These are phyloP conservation scores for Eptesicus fuscus DNA, from an alignment of 2,113 vertebrate species.

Conservation along the genomic window DNA sequence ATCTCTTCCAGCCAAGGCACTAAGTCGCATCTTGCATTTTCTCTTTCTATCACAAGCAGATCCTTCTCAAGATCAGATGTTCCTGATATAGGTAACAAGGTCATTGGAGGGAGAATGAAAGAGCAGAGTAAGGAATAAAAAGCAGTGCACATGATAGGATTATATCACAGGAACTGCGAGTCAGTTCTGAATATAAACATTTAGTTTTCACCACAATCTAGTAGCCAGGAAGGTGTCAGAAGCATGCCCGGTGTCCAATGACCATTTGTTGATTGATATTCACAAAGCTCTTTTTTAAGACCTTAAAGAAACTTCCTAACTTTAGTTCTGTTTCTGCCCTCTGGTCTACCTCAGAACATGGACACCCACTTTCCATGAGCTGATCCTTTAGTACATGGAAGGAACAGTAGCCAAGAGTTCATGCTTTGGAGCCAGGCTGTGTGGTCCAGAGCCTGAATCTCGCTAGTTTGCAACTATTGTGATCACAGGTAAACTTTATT, in stretches of 20 bases:
- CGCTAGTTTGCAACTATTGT: background rate
- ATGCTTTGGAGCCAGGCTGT: background rate
- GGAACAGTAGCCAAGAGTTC: background rate
- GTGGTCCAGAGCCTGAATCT: background rate
- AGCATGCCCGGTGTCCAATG: background rate
- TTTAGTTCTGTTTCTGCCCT: background rate
- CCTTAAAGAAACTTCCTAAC: background rate
- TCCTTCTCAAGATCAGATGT: constrained; percentile 45
- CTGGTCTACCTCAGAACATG: background rate
- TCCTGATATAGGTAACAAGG: constrained; percentile 53
- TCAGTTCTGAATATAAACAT: background rate
- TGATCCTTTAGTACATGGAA: background rate
- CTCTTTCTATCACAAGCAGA: constrained; percentile 23
- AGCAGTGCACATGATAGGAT: background rate
- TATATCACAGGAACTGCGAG: background rate
- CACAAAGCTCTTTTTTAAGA: background rate
- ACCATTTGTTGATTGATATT: background rate
- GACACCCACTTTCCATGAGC: background rate
- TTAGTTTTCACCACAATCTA: background rate
- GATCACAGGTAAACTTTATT: background rate
- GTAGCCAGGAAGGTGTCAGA: background rate
- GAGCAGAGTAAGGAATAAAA: background rate
- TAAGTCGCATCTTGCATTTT: constrained; percentile 13
- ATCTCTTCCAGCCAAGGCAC: background rate
- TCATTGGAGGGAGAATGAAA: constrained; percentile 33